phyloP scores from a whole-genome alignment of 2,113 vertebrate genomes.

The Anguilla japonica region DNA sequence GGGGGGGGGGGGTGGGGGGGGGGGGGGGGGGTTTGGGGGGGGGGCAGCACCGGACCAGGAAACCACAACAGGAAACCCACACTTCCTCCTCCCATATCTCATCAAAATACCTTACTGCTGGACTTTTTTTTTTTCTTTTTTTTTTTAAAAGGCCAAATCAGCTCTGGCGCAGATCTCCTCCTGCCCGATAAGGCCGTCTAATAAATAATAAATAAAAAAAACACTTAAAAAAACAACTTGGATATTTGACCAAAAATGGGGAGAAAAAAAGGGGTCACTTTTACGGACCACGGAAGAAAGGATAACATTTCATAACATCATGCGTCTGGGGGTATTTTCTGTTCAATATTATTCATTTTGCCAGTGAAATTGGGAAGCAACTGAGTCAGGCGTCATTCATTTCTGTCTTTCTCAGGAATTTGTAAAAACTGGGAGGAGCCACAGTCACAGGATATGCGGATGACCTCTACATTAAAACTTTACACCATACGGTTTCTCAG shows the following conservation, averaged over 20 bases:
- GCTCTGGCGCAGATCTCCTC: neutral
- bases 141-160: neutral
- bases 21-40: neutral
- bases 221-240: neutral
- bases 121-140: neutral
- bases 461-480: neutral
- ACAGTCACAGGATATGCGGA: neutral
- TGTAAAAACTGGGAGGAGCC: neutral
- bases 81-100: neutral
- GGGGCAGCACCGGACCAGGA: neutral
- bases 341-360: neutral
- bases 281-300: neutral
- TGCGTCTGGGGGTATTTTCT: neutral
- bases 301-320: neutral
- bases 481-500: neutral
- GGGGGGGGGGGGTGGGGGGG: no score
- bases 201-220: neutral
- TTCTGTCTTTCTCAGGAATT: neutral
- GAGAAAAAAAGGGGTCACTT: neutral
- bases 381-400: neutral
- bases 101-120: neutral
- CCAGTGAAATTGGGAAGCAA: neutral
- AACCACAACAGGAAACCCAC: neutral
- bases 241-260: neutral
- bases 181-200: neutral